Evolutionary conservation across 2,113 vertebrate genomes (phyloP).

Genomic region (Calidris pygmaea): DNA sequence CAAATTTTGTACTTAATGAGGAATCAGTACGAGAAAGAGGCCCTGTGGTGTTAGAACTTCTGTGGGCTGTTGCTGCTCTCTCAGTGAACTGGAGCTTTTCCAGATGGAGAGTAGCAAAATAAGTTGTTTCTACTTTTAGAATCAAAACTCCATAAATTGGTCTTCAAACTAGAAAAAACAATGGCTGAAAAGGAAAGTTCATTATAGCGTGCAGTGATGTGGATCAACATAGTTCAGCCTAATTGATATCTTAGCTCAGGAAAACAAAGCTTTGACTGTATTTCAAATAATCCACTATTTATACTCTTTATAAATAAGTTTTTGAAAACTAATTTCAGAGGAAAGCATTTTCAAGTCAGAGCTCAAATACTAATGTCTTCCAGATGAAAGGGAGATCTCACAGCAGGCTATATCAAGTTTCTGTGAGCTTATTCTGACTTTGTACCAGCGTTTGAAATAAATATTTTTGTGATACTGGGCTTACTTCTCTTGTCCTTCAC

Average conservation of each 20-base stretch:
- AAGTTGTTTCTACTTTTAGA: slow-evolving; percentile 33
- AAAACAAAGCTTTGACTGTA: slow-evolving; percentile 37
- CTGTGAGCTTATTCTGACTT: neutral
- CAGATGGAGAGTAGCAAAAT: neutral
- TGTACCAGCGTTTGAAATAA: neutral
- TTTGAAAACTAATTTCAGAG: neutral
- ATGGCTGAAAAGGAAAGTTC: neutral
- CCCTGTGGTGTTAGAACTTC: neutral
- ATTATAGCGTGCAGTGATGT: neutral
- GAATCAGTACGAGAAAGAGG: neutral
- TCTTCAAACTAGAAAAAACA: slow-evolving; percentile 25
- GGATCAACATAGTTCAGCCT: slow-evolving; percentile 1
- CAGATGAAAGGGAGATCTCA: neutral
- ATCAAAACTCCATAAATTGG: neutral
- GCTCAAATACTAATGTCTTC: neutral
- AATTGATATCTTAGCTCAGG: neutral
- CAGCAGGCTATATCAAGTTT: neutral
- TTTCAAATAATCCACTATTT: slow-evolving; percentile 17
- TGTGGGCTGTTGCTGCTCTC: neutral
- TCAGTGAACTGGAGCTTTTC: neutral
- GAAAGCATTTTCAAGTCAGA: slow-evolving; percentile 8
- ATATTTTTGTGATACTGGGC: neutral
- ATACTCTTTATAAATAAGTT: neutral
- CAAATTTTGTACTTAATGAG: neutral
- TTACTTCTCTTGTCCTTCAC: neutral